Evolutionary conservation across 2,888 invertebrate species (phyloP), one percentile per base, ranked within the genome.

Genomic region (Perizoma affinitatum): DNA sequence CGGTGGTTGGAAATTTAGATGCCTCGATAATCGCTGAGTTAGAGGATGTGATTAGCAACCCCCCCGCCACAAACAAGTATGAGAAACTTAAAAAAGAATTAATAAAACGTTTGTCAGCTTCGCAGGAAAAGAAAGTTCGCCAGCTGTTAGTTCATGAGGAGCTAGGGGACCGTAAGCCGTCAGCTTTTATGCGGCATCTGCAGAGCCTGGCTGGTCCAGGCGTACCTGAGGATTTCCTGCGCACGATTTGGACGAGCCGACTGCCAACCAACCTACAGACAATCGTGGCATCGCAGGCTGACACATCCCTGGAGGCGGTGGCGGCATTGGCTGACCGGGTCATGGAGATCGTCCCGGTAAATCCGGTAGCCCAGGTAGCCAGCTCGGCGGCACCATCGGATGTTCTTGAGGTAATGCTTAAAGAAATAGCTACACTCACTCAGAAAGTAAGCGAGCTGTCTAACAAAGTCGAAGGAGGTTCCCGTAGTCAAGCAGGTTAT

Each of bases 121-220:
- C 73, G 0, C 63, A 63, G 1, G 70, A 72, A 42, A 50, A 61
- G 11, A 63, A 66, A 34, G 57, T 71, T 0, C 56, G 62, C 36
- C 72, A 72, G 41, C 58, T 75, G 0, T 42, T 75, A 5, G 56
- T 45, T 1, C 62, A 67, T 6, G 69, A 72, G 36, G 70, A 72
- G 48, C 38, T 73, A 0, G 71, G 70, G 0, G 70, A 70, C 41
- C 54, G 69, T 4, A 71, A 68, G 34, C 69, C 70, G 0, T 61
- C 72, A 0, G 61, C 64, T 22, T 71, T 73, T 34, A 45, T 71
- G 0, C 54, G 70, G 4, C 69, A 69, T 22, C 22, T 22, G 22
- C 22, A 22, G 3, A 3, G 22, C 22, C 22, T 22, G 22, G 22
- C 22, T 22, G 33, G 54, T 70, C 6, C 63, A 60, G 33, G 44